These are phyloP conservation scores for Pandemis heparana DNA, from an alignment of 2,888 invertebrate species.

Conservation along the genomic window DNA sequence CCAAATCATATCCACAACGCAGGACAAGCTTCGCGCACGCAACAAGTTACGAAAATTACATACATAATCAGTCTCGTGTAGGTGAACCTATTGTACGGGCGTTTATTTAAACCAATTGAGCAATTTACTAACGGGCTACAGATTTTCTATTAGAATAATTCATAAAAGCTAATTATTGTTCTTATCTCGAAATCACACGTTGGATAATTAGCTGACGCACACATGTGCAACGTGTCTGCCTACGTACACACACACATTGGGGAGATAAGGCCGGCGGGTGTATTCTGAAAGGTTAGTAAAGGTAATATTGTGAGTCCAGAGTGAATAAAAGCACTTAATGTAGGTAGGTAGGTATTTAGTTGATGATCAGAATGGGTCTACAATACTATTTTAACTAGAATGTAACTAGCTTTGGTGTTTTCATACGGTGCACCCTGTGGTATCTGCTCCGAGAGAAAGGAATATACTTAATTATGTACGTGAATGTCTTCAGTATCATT, in stretches of 20 bases:
- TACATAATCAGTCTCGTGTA: not conserved
- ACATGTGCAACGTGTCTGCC: conserved; percentile 42
- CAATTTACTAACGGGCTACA: conserved; percentile 39
- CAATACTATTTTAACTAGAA: too few species aligned
- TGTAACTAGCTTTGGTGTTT: too few species aligned
- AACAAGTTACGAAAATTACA: too few species aligned
- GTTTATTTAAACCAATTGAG: conserved; percentile 33
- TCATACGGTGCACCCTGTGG: too few species aligned
- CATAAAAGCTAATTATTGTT: conserved; percentile 62
- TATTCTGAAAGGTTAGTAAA: conserved; percentile 19
- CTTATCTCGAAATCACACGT: conserved; percentile 60
- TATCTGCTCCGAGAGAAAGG: too few species aligned
- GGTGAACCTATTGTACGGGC: conserved; percentile 14
- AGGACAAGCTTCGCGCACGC: too few species aligned
- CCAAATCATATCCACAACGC: too few species aligned
- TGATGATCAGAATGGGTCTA: not conserved
- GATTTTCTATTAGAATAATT: conserved; percentile 44
- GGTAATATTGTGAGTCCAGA: not conserved
- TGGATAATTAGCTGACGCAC: conserved; percentile 56
- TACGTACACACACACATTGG: conserved; percentile 10
- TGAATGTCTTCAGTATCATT: too few species aligned
- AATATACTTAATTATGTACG: too few species aligned
- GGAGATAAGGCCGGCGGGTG: conserved; percentile 6
- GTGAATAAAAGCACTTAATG: not conserved
- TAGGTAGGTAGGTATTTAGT: too few species aligned